Percentiles rank a stretch among this genome's conserved stretches.
Conservation (phyloP, 1,140 invertebrate genomes). For the Penaeus indicus region DNA sequence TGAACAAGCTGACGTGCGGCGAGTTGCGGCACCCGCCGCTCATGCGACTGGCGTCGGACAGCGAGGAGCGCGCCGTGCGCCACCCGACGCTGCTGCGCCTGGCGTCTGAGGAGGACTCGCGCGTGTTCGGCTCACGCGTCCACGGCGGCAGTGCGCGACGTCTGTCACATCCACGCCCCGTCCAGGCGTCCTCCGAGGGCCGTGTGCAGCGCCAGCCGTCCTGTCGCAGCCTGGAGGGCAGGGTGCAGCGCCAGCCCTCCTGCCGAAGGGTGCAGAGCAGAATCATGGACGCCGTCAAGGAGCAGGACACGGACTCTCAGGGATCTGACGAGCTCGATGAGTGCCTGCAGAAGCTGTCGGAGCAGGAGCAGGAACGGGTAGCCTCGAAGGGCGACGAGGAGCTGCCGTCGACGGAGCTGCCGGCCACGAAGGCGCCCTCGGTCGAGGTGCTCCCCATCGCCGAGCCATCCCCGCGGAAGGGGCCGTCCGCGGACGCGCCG, state of each 20-base stretch:
- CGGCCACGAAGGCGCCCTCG: neutral
- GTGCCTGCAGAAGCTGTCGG: neutral
- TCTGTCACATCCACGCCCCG: neutral
- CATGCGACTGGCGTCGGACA: neutral
- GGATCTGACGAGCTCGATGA: neutral
- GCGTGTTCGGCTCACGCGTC: neutral
- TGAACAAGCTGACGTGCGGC: neutral
- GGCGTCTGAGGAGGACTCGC: constrained; percentile 39
- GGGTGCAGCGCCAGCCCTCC: constrained; percentile 35
- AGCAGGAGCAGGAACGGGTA: constrained; percentile 1
- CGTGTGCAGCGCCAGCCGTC: neutral
- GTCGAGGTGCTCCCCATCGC: neutral
- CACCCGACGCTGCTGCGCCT: constrained; percentile 45
- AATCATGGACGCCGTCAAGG: constrained; percentile 40
- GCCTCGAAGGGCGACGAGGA: neutral
- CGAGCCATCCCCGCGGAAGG: neutral
- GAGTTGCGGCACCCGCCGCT: neutral
- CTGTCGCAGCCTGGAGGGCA: neutral
- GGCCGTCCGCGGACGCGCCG: neutral
- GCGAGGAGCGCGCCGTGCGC: neutral
- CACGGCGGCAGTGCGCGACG: neutral
- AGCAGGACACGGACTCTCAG: constrained; percentile 30
- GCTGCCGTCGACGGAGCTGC: neutral
- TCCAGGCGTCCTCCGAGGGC: constrained; percentile 14
- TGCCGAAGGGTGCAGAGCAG: constrained; percentile 37